These are phyloP conservation scores for Triplophysa rosa DNA, from an alignment of 2,113 vertebrate species.

Conservation along the genomic window DNA sequence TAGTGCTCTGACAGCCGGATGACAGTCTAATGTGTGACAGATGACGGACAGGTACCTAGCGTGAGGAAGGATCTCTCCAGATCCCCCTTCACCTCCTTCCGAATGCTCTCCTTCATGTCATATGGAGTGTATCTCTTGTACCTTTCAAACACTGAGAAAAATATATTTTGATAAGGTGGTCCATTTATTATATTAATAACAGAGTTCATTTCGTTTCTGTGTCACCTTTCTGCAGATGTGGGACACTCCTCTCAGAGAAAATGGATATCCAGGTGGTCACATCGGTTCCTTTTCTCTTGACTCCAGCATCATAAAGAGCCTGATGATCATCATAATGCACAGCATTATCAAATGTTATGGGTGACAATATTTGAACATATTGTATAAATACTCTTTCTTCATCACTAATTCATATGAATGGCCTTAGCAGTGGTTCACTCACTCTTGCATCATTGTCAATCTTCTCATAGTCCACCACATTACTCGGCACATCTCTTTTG, in stretches of 20 bases:
- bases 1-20: not conserved
- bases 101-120: constrained; percentile 94
- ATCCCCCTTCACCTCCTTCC: constrained; percentile 92
- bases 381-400: not conserved
- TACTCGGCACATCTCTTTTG: constrained; percentile 79
- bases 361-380: not conserved
- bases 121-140: constrained; percentile 97
- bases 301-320: constrained; percentile 88
- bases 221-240: constrained; percentile 90
- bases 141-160: constrained; percentile 83
- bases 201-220: not conserved
- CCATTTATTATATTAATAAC: not conserved
- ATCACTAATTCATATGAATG: not conserved
- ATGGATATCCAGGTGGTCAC: constrained; percentile 93
- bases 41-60: constrained; percentile 75
- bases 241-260: constrained; percentile 87
- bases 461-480: constrained; percentile 86
- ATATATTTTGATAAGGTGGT: not conserved
- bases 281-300: constrained; percentile 91
- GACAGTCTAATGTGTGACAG: not conserved
- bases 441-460: constrained; percentile 93
- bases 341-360: not conserved
- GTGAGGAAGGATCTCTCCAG: constrained; percentile 89
- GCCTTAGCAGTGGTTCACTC: constrained; percentile 59
- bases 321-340: not conserved